A percentile compares a stretch with the other conserved stretches of the same genome.
These are phyloP conservation scores for Emydoidea blandingii DNA, from an alignment of 2,797 vertebrate genomes.

Conservation along the genomic window DNA sequence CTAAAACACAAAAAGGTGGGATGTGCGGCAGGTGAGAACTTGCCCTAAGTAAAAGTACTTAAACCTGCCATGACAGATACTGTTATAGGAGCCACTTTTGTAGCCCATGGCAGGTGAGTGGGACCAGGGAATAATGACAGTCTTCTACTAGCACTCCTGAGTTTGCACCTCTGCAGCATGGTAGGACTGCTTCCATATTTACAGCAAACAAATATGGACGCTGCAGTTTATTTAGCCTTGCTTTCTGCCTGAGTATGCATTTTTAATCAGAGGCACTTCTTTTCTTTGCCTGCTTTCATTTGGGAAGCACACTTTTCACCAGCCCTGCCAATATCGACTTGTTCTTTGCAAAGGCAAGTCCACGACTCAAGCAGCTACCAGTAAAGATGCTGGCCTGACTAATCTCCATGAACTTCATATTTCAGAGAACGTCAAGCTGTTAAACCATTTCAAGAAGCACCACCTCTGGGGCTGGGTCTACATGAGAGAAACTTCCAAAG, in stretches of 20 bases:
- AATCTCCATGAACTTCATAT: neutral
- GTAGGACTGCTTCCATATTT: neutral
- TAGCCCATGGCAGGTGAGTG: neutral
- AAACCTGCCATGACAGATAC: neutral
- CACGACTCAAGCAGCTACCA: neutral
- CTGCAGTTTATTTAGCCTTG: neutral
- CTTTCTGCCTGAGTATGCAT: neutral
- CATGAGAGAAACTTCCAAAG: neutral
- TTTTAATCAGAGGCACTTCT: neutral
- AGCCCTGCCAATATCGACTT: too few relatives aligned
- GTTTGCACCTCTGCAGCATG: accelerated
- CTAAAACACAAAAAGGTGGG: neutral
- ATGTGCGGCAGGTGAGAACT: neutral
- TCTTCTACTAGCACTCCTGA: neutral
- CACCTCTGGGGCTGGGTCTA: neutral
- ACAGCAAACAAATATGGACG: neutral
- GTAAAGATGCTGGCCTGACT: neutral
- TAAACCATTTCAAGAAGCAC: neutral
- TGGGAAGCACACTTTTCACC: neutral
- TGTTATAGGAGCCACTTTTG: neutral
- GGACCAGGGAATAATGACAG: neutral
- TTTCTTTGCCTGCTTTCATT: neutral
- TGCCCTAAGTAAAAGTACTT: neutral
- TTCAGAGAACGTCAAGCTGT: neutral
- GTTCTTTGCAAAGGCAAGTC: neutral